These are phyloP conservation scores for Colossoma macropomum DNA, from an alignment of 2,113 vertebrate genomes.

Conservation along the genomic window DNA sequence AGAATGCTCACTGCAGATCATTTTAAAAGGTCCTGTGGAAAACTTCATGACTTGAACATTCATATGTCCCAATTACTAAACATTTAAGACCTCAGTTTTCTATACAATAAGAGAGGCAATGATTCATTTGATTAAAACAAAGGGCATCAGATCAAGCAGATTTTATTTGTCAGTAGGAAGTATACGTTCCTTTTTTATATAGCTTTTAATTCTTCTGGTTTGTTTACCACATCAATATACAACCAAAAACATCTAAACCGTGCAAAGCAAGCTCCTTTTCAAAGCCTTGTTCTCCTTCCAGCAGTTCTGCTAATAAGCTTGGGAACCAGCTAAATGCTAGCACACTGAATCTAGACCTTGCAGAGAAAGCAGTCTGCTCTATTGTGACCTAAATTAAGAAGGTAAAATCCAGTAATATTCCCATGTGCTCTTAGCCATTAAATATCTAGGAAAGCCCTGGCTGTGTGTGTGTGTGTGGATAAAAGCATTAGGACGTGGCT, in stretches of 20 bases:
- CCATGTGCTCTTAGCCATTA: constrained; percentile 19
- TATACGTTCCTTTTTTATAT: not conserved
- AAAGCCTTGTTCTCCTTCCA: constrained; percentile 31
- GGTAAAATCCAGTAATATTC: constrained; percentile 25
- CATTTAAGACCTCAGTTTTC: constrained; percentile 18
- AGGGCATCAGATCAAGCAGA: constrained; percentile 16
- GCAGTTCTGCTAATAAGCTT: constrained; percentile 8
- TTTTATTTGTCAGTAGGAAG: constrained; percentile 2
- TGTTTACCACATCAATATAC: constrained; percentile 24
- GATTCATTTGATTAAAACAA: constrained; percentile 33
- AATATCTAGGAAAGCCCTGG: constrained; percentile 1
- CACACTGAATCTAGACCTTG: constrained; percentile 6
- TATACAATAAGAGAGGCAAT: constrained; percentile 1
- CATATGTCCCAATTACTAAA: constrained; percentile 21
- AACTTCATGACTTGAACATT: constrained; percentile 13
- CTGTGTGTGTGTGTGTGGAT: constrained; percentile 1
- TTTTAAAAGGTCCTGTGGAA: constrained; percentile 27
- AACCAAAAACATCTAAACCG: constrained; percentile 13
- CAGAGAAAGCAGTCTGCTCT: not conserved
- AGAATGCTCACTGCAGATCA: constrained; percentile 29
- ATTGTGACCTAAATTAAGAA: constrained; percentile 37
- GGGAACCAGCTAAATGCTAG: not conserved
- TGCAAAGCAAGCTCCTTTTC: constrained; percentile 7
- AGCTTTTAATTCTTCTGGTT: constrained; percentile 10
- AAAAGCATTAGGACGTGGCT: constrained; percentile 21